Evolutionary conservation across 37 sponge, comb jelly and placozoan genomes (phyloP), one percentile per base, ranked within the genome.

Genomic region (Chondrilla cf. caribensis): DNA sequence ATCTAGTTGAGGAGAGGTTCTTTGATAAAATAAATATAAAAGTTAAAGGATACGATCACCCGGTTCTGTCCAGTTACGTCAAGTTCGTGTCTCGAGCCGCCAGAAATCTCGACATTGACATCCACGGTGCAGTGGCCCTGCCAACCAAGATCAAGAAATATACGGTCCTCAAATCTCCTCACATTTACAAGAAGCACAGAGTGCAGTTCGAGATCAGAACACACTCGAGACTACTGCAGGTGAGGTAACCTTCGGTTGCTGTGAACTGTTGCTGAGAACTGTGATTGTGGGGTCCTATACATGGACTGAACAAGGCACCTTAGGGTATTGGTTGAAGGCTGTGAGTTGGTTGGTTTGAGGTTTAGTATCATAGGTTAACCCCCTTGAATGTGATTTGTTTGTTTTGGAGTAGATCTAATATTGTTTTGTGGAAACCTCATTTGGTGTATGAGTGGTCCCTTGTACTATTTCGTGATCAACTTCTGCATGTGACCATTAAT

Each of bases 181-280:
- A 88, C 84, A 93, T 94, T 24, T 93, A 60, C 84, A 96, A 96
- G 88, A 96, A 96, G 66, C 97, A 96, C 62, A 59, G 96, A 32
- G 95, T 89, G 28, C 96, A 96, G 85, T 96, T 91, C 36, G 95
- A 93, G 80, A 82, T 94, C 35, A 72, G 90, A 67, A 96, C 92
- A 3, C 92, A 96, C 78, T 25, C 82, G 2, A 75, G 97, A 58
- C 44, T 96, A 17, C 70, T 96, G 71, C 93, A 89, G 88, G 92
- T 91, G 31, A 5, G 70, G 6, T 6, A 39, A n/a, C n/a, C n/a
- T n/a, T n/a, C n/a, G 36, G 17, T 25, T n/a, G 15, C 22, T 70
- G 22, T 68, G n/a, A n/a, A n/a, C n/a, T n/a, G n/a, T n/a, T n/a
- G n/a, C n/a, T n/a, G n/a, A n/a, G n/a, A n/a, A n/a, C n/a, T n/a